Evolutionary conservation across 2,113 vertebrate genomes (phyloP).

Genomic region (Pseudolaguvia tuberculata): DNA sequence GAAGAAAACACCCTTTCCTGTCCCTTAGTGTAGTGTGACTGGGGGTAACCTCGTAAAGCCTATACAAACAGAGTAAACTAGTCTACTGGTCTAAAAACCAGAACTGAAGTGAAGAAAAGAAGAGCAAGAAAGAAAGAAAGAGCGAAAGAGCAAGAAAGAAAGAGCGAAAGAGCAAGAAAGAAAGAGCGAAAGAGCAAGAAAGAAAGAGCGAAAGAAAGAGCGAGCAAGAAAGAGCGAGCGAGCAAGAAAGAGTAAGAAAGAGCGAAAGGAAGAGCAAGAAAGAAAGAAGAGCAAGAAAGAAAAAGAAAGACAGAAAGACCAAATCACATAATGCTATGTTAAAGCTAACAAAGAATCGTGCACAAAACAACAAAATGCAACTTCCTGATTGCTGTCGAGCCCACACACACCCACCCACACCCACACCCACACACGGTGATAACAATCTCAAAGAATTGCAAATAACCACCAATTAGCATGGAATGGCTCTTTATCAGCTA

Average conservation of each 20-base stretch:
- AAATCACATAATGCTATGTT: not conserved
- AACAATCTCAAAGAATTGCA: slow-evolving; percentile 57
- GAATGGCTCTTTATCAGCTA: slow-evolving; percentile 63
- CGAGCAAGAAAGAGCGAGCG: no score
- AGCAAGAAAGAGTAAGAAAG: not conserved
- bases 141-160: not conserved
- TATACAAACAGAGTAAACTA: slow-evolving; percentile 48
- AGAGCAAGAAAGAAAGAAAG: not conserved
- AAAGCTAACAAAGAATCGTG: no score
- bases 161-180: not conserved
- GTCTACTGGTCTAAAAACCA: not conserved
- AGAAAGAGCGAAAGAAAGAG: not conserved
- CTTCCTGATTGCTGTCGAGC: slow-evolving; percentile 27
- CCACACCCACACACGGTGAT: slow-evolving; percentile 43
- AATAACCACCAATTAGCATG: slow-evolving; percentile 65
- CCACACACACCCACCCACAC: not conserved
- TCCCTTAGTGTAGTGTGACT: slow-evolving; percentile 49
- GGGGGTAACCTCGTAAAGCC: slow-evolving; percentile 52
- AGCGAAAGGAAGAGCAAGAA: not conserved
- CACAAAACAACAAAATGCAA: slow-evolving; percentile 49
- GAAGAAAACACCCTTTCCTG: slow-evolving; percentile 69
- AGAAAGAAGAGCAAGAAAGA: not conserved
- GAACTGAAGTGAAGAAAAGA: no score
- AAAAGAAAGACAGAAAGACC: slow-evolving; percentile 7
- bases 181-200: slow-evolving; percentile 18